Conservation (phyloP, 2,113 vertebrate species). For the Boleophthalmus pectinirostris region DNA sequence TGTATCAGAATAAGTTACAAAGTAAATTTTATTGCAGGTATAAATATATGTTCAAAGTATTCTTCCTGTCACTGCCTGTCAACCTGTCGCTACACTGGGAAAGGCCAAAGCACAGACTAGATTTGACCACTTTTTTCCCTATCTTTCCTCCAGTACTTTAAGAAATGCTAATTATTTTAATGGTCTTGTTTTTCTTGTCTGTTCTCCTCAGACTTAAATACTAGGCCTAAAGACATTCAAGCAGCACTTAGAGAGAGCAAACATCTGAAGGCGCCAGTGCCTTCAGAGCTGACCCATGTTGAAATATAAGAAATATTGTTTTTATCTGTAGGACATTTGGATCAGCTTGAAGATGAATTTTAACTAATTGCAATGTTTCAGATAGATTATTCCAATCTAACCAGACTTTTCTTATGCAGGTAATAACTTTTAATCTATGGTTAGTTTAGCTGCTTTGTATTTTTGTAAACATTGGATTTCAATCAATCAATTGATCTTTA, state of each 20-base stretch:
- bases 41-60: too few species aligned
- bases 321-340: slow-evolving; percentile 18
- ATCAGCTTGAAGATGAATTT: slow-evolving; percentile 22
- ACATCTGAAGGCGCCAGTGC: slow-evolving; percentile 73
- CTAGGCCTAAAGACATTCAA: slow-evolving; percentile 77
- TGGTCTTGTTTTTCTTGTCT: background rate
- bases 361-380: slow-evolving; percentile 28
- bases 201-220: slow-evolving; percentile 69
- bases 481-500: too few species aligned
- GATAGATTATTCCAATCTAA: slow-evolving; percentile 11
- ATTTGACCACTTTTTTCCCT: too few species aligned
- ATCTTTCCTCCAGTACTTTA: too few species aligned
- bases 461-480: background rate
- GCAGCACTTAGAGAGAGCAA: slow-evolving; percentile 79
- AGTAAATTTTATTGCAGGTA: too few species aligned
- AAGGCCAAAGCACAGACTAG: too few species aligned
- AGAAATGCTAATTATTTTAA: background rate
- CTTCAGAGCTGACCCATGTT: slow-evolving; percentile 49
- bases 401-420: slow-evolving; percentile 16
- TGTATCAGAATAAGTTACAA: too few species aligned
- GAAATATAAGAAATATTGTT: slow-evolving; percentile 32
- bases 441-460: background rate
- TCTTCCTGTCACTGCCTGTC: too few species aligned
- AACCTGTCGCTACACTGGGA: too few species aligned
- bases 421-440: slow-evolving; percentile 16